Evolutionary conservation across 2,113 vertebrate species (phyloP).

Genomic region (Pleuronectes platessa): DNA sequence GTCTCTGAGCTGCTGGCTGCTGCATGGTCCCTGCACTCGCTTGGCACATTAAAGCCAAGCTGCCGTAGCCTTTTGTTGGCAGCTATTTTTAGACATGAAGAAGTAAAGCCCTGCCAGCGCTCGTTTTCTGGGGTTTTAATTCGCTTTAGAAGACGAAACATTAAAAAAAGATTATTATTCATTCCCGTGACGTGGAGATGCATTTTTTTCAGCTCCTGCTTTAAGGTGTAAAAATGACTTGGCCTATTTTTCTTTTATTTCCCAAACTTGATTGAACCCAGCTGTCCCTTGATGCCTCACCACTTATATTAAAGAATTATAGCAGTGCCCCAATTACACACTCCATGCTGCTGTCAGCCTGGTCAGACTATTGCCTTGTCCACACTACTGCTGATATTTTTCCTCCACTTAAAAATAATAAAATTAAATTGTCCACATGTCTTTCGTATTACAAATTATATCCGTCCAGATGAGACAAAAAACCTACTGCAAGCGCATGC

Average conservation of each 20-base stretch:
- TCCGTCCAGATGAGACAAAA: not conserved
- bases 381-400: too few species aligned
- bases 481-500: not conserved
- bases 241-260: conserved; percentile 27
- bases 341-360: not conserved
- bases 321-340: conserved; percentile 33
- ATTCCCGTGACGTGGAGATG: not conserved
- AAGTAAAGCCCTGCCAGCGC: conserved; percentile 37
- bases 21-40: conserved; percentile 47
- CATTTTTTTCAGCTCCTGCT: not conserved
- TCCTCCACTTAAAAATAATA: too few species aligned
- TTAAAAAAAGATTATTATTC: conserved; percentile 1
- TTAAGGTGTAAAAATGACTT: not conserved
- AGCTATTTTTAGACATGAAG: conserved; percentile 70
- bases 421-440: too few species aligned
- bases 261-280: conserved; percentile 8
- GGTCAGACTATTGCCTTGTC: not conserved
- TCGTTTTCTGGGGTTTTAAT: conserved; percentile 19
- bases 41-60: conserved; percentile 63
- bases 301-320: conserved; percentile 14
- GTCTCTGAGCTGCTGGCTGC: conserved; percentile 49
- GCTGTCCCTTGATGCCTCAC: conserved; percentile 36
- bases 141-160: conserved; percentile 6
- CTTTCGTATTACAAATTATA: not conserved
- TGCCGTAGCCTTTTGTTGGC: conserved; percentile 60